Percentiles rank a stretch among this genome's conserved stretches.
These are phyloP conservation scores for Neodiprion pinetum DNA, from an alignment of 1,140 invertebrate species.

Conservation along the genomic window DNA sequence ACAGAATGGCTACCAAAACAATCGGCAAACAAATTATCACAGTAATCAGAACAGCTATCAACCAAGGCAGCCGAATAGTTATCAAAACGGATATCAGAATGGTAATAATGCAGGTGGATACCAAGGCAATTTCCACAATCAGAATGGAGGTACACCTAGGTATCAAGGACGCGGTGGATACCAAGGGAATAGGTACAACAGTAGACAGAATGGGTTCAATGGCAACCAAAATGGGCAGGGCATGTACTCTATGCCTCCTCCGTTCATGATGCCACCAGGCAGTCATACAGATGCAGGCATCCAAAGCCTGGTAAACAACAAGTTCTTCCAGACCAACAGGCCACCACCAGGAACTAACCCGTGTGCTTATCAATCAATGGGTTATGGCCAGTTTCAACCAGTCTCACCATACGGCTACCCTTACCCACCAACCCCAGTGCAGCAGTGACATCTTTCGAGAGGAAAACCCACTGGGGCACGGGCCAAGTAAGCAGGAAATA, in stretches of 20 bases:
- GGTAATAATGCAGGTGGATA: slow-evolving; percentile 25
- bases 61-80: slow-evolving; percentile 18
- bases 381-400: slow-evolving; percentile 62
- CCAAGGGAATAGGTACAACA: slow-evolving; percentile 42
- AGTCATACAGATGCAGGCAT: slow-evolving; percentile 59
- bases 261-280: slow-evolving; percentile 61
- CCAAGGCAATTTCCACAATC: slow-evolving; percentile 27
- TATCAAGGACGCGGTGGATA: slow-evolving; percentile 41
- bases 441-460: slow-evolving; percentile 53
- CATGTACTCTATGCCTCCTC: slow-evolving; percentile 63
- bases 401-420: slow-evolving; percentile 62
- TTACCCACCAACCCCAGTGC: slow-evolving; percentile 61
- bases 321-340: slow-evolving; percentile 68
- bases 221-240: slow-evolving; percentile 55
- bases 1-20: slow-evolving; percentile 51
- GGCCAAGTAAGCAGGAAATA: slow-evolving; percentile 38
- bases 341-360: slow-evolving; percentile 63
- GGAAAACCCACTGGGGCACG: slow-evolving; percentile 41
- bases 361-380: slow-evolving; percentile 67
- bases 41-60: slow-evolving; percentile 48
- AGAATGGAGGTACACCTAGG: slow-evolving; percentile 36
- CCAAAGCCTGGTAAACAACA: slow-evolving; percentile 67
- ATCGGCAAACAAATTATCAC: slow-evolving; percentile 42
- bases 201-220: slow-evolving; percentile 45
- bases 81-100: slow-evolving; percentile 38